phyloP scores from a whole-genome alignment of 1,140 invertebrate genomes.

The Papilio helenus region DNA sequence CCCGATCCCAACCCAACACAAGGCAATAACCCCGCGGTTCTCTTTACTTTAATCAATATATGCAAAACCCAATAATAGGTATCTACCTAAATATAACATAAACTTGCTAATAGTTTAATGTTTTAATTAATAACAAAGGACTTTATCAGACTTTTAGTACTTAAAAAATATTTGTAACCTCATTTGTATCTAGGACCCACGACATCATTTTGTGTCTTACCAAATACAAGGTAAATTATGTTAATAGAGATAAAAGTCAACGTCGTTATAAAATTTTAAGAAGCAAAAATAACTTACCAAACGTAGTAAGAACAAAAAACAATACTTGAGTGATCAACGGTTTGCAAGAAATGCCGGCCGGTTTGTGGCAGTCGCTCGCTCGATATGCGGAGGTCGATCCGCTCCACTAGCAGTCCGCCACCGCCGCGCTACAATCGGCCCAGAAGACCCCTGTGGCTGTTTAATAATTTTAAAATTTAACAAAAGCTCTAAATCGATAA shows the following conservation, averaged over 20 bases:
- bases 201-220: not conserved
- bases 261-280: not conserved
- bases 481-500: conserved; percentile 47
- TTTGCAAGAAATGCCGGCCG: conserved; percentile 71
- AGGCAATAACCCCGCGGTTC: conserved; percentile 30
- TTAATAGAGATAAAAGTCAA: conserved; percentile 1
- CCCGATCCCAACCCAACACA: conserved; percentile 39
- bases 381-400: conserved; percentile 69
- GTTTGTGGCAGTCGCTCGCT: conserved; percentile 61
- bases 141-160: not conserved
- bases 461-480: conserved; percentile 55
- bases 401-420: conserved; percentile 65
- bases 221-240: not conserved
- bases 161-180: not conserved
- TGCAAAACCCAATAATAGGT: not conserved
- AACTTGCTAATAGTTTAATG: not conserved
- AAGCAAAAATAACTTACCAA: conserved; percentile 48
- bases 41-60: conserved; percentile 1
- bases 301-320: conserved; percentile 42
- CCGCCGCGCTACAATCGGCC: conserved; percentile 61
- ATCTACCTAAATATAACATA: not conserved
- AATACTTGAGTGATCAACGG: conserved; percentile 57
- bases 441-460: conserved; percentile 61
- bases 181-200: not conserved
- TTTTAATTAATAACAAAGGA: not conserved